Evolutionary conservation across 2,888 invertebrate species (phyloP), one percentile per base, ranked within the genome.

Genomic region (Erynnis tages): DNA sequence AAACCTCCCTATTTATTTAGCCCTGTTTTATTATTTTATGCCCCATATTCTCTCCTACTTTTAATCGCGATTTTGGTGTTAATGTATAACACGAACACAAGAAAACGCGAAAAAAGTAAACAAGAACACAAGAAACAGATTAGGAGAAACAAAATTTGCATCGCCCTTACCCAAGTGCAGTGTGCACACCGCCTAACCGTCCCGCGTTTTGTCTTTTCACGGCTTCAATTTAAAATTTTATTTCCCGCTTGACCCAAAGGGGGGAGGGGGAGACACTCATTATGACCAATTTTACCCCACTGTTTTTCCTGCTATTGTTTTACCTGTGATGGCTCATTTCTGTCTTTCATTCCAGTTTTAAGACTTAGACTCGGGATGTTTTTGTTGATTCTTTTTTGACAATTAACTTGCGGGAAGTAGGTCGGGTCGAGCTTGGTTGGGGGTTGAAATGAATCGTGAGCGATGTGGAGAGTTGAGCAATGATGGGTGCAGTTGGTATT

Each of bases 231-330:
- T 84, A 83, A 83, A 86, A 82, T 82, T 85, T 82, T 79, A 82
- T 81, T 82, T 76, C 79, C 69, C 75, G 75, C 76, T 85, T 85
- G 82, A 84, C 85, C 87, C 78, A 76, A 76, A 76, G 77, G 78
- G 76, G 66, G 61, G 47, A 61, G 63, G 62, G 67, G 66, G 66
- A 67, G 78, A 74, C 71, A 76, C 82, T 86, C 86, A 88, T 87
- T 87, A 88, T 86, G 82, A 87, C 86, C 86, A 87, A 87, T 87
- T 88, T 83, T 77, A 76, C 77, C 75, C 76, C 73, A 69, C 76
- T 75, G 79, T 78, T 79, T 75, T 67, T 73, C 76, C 71, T 71
- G 61, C 71, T 70, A 79, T 80, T 79, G 79, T 82, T 73, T 66
- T 66, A 60, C 57, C 66, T 58, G 62, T 68, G 78, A 82, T 80